These are phyloP conservation scores for Meta bourneti DNA, from an alignment of 2,888 invertebrate species.

Conservation along the genomic window DNA sequence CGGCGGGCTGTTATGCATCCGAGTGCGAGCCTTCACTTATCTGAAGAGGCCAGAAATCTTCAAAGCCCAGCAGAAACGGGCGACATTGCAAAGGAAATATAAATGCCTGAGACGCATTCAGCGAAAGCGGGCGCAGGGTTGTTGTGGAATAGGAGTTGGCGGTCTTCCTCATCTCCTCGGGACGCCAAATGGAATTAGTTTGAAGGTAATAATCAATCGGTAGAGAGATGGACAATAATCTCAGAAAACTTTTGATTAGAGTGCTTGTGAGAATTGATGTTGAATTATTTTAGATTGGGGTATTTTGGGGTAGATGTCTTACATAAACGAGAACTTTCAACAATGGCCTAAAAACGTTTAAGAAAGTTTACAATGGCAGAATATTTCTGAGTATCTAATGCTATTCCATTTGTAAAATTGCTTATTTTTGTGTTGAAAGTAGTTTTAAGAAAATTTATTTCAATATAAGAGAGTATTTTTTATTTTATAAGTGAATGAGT, in stretches of 20 bases:
- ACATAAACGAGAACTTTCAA: too few species aligned
- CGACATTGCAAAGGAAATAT: constrained; percentile 55
- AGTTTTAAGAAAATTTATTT: too few species aligned
- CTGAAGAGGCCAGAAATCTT: constrained; percentile 10
- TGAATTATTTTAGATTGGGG: background rate
- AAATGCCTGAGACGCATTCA: constrained; percentile 24
- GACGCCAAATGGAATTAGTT: constrained; percentile 26
- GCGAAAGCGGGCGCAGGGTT: constrained; percentile 7
- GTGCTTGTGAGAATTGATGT: background rate
- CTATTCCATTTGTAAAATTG: too few species aligned
- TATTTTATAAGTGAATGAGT: too few species aligned
- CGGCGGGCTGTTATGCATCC: constrained; percentile 23
- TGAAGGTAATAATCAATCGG: background rate
- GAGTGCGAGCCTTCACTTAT: constrained; percentile 35
- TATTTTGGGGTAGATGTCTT: background rate
- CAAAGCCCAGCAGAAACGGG: constrained; percentile 14
- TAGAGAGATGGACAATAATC: background rate
- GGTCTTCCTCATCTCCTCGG: background rate
- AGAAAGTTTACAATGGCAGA: too few species aligned
- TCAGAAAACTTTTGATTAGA: background rate
- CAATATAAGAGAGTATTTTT: too few species aligned
- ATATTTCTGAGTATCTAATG: too few species aligned
- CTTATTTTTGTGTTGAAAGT: too few species aligned
- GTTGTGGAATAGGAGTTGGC: constrained; percentile 20
- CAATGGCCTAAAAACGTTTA: too few species aligned